phyloP scores from a whole-genome alignment of 2,888 invertebrate genomes.

The Napeogenes sylphis region DNA sequence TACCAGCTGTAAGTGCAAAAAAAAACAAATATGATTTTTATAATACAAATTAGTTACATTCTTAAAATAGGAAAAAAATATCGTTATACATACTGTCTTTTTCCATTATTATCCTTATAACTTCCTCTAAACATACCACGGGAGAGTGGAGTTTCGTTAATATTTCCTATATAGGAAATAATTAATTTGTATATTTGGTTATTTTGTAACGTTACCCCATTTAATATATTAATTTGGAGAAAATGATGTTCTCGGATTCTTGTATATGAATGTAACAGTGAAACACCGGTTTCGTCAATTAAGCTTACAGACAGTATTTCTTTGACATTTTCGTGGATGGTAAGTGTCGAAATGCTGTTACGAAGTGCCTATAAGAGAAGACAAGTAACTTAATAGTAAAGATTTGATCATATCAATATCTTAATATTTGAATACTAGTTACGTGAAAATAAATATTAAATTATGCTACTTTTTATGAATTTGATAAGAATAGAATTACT shows the following conservation, averaged over 20 bases:
- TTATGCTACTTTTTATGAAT: neutral
- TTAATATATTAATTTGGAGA: conserved; percentile 52
- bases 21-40: neutral
- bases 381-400: neutral
- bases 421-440: neutral
- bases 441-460: too few species aligned
- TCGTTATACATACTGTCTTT: conserved; percentile 48
- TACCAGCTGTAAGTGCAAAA: conserved; percentile 79
- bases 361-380: conserved; percentile 48
- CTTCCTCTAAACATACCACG: conserved; percentile 68
- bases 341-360: conserved; percentile 42
- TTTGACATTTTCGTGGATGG: conserved; percentile 64
- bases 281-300: conserved; percentile 34
- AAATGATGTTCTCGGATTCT: conserved; percentile 53
- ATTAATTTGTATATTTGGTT: conserved; percentile 45
- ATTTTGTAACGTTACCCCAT: conserved; percentile 43
- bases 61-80: neutral
- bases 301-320: conserved; percentile 44
- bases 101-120: conserved; percentile 49
- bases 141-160: conserved; percentile 66
- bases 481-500: conserved; percentile 29
- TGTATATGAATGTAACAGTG: conserved; percentile 43
- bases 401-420: too few species aligned
- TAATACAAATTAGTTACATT: conserved; percentile 3
- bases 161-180: conserved; percentile 60